Conservation (phyloP, 1,140 invertebrate genomes). For the Gonatopus flavifemur region DNA sequence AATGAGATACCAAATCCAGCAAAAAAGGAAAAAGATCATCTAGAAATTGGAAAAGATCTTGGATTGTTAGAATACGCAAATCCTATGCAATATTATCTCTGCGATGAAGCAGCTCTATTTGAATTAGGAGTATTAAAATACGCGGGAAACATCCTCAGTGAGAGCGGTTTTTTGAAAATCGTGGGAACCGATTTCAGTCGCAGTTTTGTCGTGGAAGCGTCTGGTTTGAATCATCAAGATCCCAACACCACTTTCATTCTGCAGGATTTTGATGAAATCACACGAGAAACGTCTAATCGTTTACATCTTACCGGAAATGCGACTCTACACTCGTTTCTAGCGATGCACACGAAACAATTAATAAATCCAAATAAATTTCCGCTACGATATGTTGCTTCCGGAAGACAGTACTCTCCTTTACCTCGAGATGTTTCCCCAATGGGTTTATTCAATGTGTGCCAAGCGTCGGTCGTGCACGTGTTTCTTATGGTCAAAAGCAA, state of each 20-base stretch:
- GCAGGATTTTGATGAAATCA: slow-evolving; percentile 53
- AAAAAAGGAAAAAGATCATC: slow-evolving; percentile 53
- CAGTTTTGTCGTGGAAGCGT: slow-evolving; percentile 69
- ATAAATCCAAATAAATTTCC: slow-evolving; percentile 62
- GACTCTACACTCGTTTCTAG: slow-evolving; percentile 65
- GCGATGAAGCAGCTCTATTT: slow-evolving; percentile 65
- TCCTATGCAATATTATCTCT: slow-evolving; percentile 65
- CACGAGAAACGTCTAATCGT: slow-evolving; percentile 53
- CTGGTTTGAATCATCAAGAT: slow-evolving; percentile 62
- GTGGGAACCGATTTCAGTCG: slow-evolving; percentile 65
- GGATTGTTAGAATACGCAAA: slow-evolving; percentile 63
- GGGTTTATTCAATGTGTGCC: slow-evolving; percentile 65
- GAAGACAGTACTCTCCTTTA: slow-evolving; percentile 64
- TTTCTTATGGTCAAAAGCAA: slow-evolving; percentile 59
- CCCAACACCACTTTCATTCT: slow-evolving; percentile 61
- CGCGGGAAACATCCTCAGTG: slow-evolving; percentile 48
- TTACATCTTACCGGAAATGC: slow-evolving; percentile 69
- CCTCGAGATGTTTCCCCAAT: slow-evolving; percentile 29
- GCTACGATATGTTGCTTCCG: slow-evolving; percentile 63
- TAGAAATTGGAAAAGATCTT: slow-evolving; percentile 60
- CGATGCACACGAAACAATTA: slow-evolving; percentile 65
- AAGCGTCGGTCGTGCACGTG: slow-evolving; percentile 63
- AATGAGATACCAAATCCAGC: background rate
- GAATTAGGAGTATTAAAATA: slow-evolving; percentile 61
- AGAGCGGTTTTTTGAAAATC: slow-evolving; percentile 55